Conservation (phyloP, 2,113 vertebrate species). For the Charadrius vociferus region DNA sequence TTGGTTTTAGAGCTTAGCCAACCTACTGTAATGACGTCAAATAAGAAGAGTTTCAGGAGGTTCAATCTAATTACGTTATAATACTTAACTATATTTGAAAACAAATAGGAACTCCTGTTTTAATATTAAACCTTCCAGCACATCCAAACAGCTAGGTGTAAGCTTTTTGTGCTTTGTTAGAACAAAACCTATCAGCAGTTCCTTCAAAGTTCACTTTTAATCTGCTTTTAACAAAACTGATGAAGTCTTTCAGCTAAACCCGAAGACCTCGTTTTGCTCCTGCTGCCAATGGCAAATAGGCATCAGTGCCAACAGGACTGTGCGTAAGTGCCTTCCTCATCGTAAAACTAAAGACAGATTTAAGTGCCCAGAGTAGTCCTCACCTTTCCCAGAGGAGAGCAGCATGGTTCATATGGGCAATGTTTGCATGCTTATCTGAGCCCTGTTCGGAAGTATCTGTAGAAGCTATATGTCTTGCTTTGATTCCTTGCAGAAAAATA, state of each 20-base stretch:
- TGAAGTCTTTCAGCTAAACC: background rate
- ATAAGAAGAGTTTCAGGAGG: background rate
- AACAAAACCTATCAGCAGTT: background rate
- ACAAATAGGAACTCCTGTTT: background rate
- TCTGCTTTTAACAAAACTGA: background rate
- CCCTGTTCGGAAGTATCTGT: background rate
- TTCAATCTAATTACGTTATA: conserved; percentile 49
- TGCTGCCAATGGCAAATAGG: background rate
- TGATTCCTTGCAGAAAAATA: background rate
- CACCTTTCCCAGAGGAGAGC: background rate
- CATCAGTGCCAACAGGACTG: background rate
- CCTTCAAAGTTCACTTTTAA: background rate
- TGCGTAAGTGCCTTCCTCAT: background rate
- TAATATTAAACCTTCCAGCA: conserved; percentile 61
- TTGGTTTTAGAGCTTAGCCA: background rate
- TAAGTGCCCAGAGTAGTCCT: background rate
- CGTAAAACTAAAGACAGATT: background rate
- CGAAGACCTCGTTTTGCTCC: background rate
- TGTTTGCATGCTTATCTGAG: background rate
- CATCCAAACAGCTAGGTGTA: background rate
- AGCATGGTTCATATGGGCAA: background rate
- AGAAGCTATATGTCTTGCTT: background rate
- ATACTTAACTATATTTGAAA: conserved; percentile 69
- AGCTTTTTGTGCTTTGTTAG: background rate
- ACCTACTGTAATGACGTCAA: conserved; percentile 28